Conservation (phyloP, 2,797 vertebrate genomes). For the Eutrigla gurnardus region DNA sequence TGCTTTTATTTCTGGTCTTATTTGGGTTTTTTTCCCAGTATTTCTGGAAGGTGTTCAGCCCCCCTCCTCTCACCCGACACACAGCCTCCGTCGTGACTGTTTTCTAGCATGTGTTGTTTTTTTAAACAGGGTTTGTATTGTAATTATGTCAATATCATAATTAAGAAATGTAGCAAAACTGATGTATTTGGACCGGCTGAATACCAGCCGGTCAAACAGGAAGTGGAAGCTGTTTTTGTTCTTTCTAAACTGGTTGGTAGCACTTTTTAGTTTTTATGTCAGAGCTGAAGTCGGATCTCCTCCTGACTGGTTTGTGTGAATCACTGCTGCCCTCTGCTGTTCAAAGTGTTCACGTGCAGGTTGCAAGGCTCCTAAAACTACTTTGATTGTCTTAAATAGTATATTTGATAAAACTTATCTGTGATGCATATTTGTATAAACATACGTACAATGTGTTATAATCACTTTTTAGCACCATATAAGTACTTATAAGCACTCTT, state of each 20-base stretch:
- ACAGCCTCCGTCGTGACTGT: constrained; percentile 28
- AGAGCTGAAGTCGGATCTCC: background rate
- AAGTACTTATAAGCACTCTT: background rate
- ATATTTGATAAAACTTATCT: background rate
- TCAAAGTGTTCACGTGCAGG: constrained; percentile 57
- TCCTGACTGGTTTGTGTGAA: constrained; percentile 48
- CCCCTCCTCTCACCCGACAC: too few relatives aligned
- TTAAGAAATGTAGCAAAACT: constrained; percentile 31
- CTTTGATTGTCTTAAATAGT: constrained; percentile 2
- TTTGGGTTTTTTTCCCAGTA: constrained; percentile 55
- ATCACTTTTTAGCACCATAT: too few relatives aligned
- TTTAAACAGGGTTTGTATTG: constrained; percentile 50
- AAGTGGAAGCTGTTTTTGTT: constrained; percentile 21
- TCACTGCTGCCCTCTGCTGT: constrained; percentile 79
- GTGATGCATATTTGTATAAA: background rate
- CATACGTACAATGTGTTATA: background rate
- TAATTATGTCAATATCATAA: constrained; percentile 50
- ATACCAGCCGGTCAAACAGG: constrained; percentile 20
- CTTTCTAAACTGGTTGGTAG: constrained; percentile 16
- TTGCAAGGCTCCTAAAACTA: constrained; percentile 16
- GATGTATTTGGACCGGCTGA: constrained; percentile 20
- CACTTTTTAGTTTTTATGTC: constrained; percentile 30
- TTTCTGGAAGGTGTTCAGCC: constrained; percentile 47
- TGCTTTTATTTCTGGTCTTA: constrained; percentile 60
- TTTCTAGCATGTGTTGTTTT: constrained; percentile 66